These are phyloP conservation scores for Epinotia ramella DNA, from an alignment of 2,888 invertebrate genomes.

Conservation along the genomic window DNA sequence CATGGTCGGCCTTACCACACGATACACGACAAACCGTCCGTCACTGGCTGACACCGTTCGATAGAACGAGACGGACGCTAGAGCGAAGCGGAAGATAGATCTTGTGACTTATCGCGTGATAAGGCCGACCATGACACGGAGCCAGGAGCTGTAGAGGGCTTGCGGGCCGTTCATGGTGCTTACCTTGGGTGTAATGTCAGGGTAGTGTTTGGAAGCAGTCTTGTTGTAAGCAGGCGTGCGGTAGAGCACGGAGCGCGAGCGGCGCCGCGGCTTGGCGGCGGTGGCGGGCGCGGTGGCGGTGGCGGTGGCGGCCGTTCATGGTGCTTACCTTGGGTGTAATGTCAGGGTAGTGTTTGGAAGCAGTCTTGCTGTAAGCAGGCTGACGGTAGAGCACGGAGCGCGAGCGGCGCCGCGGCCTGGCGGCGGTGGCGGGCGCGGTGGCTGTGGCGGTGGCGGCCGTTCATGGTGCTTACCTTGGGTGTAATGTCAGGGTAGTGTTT, in stretches of 20 bases:
- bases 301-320: conserved; percentile 51
- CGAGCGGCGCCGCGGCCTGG: conserved; percentile 60
- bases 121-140: too few relatives aligned
- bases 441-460: conserved; percentile 49
- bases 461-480: conserved; percentile 71
- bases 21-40: too few relatives aligned
- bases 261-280: conserved; percentile 54
- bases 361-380: conserved; percentile 72
- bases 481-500: conserved; percentile 73
- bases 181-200: conserved; percentile 80
- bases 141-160: too few relatives aligned
- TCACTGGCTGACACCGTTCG: too few relatives aligned
- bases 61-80: too few relatives aligned
- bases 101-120: too few relatives aligned
- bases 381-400: conserved; percentile 72
- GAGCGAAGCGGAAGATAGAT: too few relatives aligned
- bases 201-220: conserved; percentile 61
- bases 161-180: neutral
- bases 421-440: conserved; percentile 48
- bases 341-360: conserved; percentile 63
- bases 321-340: conserved; percentile 77
- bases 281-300: conserved; percentile 47
- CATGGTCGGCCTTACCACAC: too few relatives aligned
- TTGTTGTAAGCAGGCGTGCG: conserved; percentile 75
- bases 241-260: conserved; percentile 70